phyloP scores from a whole-genome alignment of 2,797 vertebrate species.

The Cossypha dichroa region DNA sequence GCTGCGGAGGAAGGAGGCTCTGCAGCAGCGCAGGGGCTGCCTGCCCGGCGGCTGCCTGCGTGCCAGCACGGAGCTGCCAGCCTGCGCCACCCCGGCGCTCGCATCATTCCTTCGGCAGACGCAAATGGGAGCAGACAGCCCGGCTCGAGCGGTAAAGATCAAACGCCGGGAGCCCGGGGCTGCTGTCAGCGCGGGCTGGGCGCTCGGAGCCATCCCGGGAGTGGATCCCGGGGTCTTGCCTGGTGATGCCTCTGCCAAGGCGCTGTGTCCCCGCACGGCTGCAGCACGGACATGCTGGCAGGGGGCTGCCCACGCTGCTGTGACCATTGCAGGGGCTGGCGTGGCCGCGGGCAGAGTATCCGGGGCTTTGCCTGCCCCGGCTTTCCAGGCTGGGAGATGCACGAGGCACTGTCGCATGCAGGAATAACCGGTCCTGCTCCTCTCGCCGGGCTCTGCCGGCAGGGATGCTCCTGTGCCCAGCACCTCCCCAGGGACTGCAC shows the following conservation, averaged over 20 bases:
- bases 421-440: background rate
- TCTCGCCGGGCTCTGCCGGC: fast-evolving
- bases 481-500: background rate
- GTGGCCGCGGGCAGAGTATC: fast-evolving
- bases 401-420: background rate
- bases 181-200: background rate
- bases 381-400: background rate
- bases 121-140: slow-evolving; percentile 49
- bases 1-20: background rate
- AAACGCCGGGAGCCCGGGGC: background rate
- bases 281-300: fast-evolving
- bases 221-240: background rate
- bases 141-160: background rate
- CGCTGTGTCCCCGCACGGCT: background rate
- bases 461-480: background rate
- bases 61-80: background rate
- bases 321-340: background rate
- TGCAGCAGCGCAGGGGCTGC: background rate
- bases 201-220: background rate
- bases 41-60: background rate
- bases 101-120: background rate
- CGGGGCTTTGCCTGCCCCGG: background rate
- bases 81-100: background rate
- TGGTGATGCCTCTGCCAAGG: background rate
- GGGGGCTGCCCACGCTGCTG: background rate